Evolutionary conservation across 2,888 invertebrate species (phyloP), one percentile per base, ranked within the genome.

Genomic region (Drosophila mimetica): DNA sequence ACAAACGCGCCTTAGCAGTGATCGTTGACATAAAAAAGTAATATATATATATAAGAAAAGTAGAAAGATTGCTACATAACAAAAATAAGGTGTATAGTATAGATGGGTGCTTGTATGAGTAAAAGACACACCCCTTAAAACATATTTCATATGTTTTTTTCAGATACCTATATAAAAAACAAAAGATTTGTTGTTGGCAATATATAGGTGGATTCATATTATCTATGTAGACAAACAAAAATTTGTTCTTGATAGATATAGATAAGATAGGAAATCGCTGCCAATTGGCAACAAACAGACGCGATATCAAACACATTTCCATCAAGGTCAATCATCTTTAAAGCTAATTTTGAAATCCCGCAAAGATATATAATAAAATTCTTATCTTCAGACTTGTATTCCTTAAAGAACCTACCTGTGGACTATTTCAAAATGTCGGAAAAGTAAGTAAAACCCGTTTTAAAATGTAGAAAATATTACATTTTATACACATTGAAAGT

Each of bases 231-330:
- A 8, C 16, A 16, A 28, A 20, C n/a, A 22, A 6, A 16, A 16
- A 20, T 20, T 16, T 13, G 39, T 11, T 39, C 32, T 11, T 8
- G 36, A 28, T n/a, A 16, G 18, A 37, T 28, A 37, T 52, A 52
- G 30, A 39, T 51, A 51, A 57, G 57, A 51, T 39, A 16, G 14
- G 8, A 11, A 13, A 50, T 11, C 11, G 9, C 9, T 34, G 30
- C 11, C 9, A 32, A 32, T 32, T 32, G 34, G 34, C 34, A 34
- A 34, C 34, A 34, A n/a, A 34, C 34, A 34, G 34, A 34, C 34
- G 13, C n/a, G 34, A 0, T n/a, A 6, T 1, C 30, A 13, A 52
- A 52, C 37, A 11, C 30, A 8, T 16, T 36, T 36, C 7, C n/a
- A n/a, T 36, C 7, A 25, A 7, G 7, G 25, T 7, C 7, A 36